Conservation (phyloP, 2,888 invertebrate species). For the Eupithecia abbreviata region DNA sequence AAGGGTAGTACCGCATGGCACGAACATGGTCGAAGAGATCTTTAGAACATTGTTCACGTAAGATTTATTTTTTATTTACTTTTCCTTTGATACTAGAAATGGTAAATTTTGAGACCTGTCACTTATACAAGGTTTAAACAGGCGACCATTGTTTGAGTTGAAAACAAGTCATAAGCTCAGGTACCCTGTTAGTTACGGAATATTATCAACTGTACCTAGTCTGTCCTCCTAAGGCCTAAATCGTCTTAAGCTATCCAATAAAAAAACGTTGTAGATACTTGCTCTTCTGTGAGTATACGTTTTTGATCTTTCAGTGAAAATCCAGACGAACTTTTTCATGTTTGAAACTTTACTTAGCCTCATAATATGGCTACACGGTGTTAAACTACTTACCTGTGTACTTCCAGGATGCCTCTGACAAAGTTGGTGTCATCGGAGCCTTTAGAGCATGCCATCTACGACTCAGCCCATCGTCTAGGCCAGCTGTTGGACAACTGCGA, state of each 20-base stretch:
- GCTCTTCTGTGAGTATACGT: no score
- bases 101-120: neutral
- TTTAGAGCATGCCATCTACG: conserved; percentile 85
- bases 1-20: conserved; percentile 80
- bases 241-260: neutral
- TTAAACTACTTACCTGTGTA: conserved; percentile 6
- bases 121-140: neutral
- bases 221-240: neutral
- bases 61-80: conserved; percentile 49
- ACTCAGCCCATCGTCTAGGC: conserved; percentile 80
- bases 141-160: neutral
- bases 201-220: neutral
- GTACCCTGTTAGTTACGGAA: no score
- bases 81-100: no score
- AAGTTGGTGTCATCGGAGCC: conserved; percentile 84
- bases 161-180: neutral
- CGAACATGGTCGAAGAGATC: conserved; percentile 85
- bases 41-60: conserved; percentile 87
- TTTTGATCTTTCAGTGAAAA: no score
- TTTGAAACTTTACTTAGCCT: no score
- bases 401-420: conserved; percentile 84
- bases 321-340: no score
- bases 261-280: no score
- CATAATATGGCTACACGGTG: neutral
- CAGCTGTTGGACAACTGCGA: conserved; percentile 74